Percentiles rank a stretch among this genome's conserved stretches.
Conservation (phyloP, 2,888 invertebrate species). For the Atethmia centrago region DNA sequence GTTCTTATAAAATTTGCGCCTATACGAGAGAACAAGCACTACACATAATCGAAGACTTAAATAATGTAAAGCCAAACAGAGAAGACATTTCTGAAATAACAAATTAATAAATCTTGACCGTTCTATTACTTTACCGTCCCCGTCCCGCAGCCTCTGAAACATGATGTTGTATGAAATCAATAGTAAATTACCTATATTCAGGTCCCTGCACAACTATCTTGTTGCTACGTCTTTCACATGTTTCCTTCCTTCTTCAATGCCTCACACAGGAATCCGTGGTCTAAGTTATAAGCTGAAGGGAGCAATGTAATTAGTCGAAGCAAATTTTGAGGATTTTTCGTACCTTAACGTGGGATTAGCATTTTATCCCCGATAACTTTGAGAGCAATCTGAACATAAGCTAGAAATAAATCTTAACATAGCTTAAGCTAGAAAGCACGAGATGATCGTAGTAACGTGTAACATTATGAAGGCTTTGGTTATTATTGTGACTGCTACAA, state of each 20-base stretch:
- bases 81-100: background rate
- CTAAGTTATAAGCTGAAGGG: conserved; percentile 36
- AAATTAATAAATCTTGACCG: conserved; percentile 10
- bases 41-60: too few relatives aligned
- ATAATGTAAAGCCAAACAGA: background rate
- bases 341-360: background rate
- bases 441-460: background rate
- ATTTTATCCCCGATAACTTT: background rate
- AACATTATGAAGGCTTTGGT: background rate
- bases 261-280: conserved; percentile 32
- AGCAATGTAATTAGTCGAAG: background rate
- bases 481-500: background rate
- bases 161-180: conserved; percentile 61
- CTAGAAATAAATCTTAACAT: background rate
- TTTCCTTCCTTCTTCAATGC: conserved; percentile 72
- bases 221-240: conserved; percentile 64
- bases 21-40: too few relatives aligned
- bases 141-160: conserved; percentile 5
- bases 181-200: conserved; percentile 67
- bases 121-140: conserved; percentile 3
- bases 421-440: background rate
- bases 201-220: conserved; percentile 68
- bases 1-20: background rate
- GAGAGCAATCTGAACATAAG: background rate
- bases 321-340: too few relatives aligned